These are phyloP conservation scores for Elysia crispata DNA, from an alignment of 2,888 invertebrate genomes.

Conservation along the genomic window DNA sequence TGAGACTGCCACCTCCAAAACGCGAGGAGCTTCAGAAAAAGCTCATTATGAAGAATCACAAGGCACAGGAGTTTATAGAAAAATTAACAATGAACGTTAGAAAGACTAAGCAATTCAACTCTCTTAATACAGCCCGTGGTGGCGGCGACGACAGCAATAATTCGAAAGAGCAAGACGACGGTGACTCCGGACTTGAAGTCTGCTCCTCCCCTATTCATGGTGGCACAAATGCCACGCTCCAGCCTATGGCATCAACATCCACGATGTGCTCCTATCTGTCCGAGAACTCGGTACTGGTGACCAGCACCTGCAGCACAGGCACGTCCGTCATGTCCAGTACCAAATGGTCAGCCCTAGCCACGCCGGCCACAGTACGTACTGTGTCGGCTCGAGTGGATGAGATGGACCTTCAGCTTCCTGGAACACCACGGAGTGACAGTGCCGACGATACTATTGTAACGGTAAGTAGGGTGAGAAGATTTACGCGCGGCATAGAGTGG, in stretches of 20 bases:
- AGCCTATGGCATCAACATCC: constrained; percentile 32
- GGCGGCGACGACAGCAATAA: background rate
- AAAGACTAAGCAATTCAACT: constrained; percentile 35
- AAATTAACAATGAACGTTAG: constrained; percentile 63
- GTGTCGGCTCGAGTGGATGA: constrained; percentile 61
- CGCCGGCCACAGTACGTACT: constrained; percentile 55
- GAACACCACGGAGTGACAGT: constrained; percentile 51
- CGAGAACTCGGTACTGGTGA: background rate
- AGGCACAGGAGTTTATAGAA: constrained; percentile 65
- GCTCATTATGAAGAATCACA: constrained; percentile 67
- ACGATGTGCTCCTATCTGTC: constrained; percentile 40
- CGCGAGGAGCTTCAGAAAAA: constrained; percentile 67
- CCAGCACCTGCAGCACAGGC: constrained; percentile 2
- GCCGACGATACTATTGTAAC: background rate
- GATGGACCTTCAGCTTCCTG: constrained; percentile 56
- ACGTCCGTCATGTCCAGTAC: background rate
- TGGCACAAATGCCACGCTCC: background rate
- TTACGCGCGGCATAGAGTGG: too few relatives aligned
- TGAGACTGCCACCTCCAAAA: constrained; percentile 70
- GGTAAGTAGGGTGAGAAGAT: too few relatives aligned
- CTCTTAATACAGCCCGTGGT: constrained; percentile 6
- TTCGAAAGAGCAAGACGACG: background rate
- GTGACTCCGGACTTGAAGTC: constrained; percentile 37
- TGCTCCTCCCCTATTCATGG: background rate
- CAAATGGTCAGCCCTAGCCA: background rate